Evolutionary conservation across 2,113 vertebrate species (phyloP).

Genomic region (Ranitomeya variabilis): DNA sequence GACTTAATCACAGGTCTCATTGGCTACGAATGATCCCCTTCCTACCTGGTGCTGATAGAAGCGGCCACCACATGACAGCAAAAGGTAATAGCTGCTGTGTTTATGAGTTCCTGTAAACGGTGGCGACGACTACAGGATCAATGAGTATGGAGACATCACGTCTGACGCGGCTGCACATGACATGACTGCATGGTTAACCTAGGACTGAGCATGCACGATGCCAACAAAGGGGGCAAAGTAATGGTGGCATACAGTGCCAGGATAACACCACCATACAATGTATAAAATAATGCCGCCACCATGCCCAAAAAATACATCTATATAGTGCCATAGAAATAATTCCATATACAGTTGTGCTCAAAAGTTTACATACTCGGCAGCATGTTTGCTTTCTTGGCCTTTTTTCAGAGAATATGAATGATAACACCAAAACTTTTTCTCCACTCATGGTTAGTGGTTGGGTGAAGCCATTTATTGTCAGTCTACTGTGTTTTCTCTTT

Average conservation of each 20-base stretch:
- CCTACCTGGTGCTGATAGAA: background rate
- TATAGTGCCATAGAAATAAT: too few relatives aligned
- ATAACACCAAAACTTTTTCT: too few relatives aligned
- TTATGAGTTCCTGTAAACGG: background rate
- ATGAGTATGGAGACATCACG: background rate
- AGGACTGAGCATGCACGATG: background rate
- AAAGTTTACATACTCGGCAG: too few relatives aligned
- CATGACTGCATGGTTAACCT: too few relatives aligned
- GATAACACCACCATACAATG: background rate
- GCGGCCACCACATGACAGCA: constrained; percentile 15
- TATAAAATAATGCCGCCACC: background rate
- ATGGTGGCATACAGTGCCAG: background rate
- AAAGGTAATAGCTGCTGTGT: background rate
- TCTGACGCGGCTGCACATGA: background rate
- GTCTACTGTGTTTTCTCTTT: too few relatives aligned
- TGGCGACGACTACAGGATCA: background rate
- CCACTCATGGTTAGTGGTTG: too few relatives aligned
- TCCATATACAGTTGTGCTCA: too few relatives aligned
- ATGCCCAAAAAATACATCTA: background rate
- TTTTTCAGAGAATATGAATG: too few relatives aligned
- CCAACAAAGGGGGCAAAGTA: background rate
- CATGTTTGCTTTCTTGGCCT: too few relatives aligned
- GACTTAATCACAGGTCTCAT: background rate
- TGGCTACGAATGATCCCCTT: constrained; percentile 19
- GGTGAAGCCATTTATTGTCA: too few relatives aligned